phyloP scores from a whole-genome alignment of 2,113 vertebrate species.

The Neopipo cinnamomea region DNA sequence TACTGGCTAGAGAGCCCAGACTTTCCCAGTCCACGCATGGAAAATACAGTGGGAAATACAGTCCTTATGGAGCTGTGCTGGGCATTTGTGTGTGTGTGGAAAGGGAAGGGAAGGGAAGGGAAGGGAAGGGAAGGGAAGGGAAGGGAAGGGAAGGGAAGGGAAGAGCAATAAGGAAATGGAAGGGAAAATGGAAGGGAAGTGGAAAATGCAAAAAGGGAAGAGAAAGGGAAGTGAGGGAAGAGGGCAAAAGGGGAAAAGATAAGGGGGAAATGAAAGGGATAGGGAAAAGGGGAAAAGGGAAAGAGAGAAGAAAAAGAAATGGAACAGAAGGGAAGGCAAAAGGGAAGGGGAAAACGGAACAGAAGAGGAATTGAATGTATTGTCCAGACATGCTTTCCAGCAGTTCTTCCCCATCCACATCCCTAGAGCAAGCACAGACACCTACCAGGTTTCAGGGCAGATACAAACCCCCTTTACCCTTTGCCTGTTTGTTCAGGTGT shows the following conservation, averaged over 20 bases:
- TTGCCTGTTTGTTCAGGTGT: neutral
- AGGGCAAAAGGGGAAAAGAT: neutral
- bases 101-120: neutral
- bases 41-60: neutral
- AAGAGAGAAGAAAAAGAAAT: too few species aligned
- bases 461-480: neutral
- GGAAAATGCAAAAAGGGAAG: too few species aligned
- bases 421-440: neutral
- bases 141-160: neutral
- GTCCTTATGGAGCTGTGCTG: neutral
- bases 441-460: neutral
- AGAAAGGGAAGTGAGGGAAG: too few species aligned
- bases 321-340: too few species aligned
- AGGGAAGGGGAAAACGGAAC: neutral
- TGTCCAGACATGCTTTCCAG: accelerated
- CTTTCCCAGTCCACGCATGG: conserved; percentile 21
- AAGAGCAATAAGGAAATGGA: too few species aligned
- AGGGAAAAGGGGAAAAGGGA: neutral
- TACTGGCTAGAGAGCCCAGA: conserved; percentile 31
- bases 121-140: neutral
- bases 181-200: neutral
- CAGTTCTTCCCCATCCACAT: neutral
- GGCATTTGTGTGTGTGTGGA: neutral
- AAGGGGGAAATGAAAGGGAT: neutral
- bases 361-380: too few species aligned